These are phyloP conservation scores for Cinara cedri DNA, from an alignment of 2,888 invertebrate species.

Conservation along the genomic window DNA sequence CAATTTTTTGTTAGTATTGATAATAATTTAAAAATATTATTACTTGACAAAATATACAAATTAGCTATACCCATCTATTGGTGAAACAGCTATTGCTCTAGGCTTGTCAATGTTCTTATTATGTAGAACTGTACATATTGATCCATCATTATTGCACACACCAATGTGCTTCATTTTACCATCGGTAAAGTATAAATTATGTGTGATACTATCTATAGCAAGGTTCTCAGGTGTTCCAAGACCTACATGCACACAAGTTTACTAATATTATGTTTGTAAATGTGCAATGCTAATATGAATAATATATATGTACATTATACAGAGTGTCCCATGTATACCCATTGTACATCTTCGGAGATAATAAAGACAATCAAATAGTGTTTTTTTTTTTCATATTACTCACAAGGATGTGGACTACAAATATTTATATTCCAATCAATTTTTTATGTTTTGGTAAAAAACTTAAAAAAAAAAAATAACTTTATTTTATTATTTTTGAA, in stretches of 20 bases:
- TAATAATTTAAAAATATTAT: background rate
- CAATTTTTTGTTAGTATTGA: background rate
- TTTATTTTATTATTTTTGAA: too few species aligned
- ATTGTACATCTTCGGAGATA: too few species aligned
- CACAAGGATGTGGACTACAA: too few species aligned
- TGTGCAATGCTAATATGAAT: background rate
- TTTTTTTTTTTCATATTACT: too few species aligned
- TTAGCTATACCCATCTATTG: slow-evolving; percentile 69
- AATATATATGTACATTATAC: background rate
- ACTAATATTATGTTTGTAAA: background rate
- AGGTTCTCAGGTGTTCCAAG: slow-evolving; percentile 77
- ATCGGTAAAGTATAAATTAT: slow-evolving; percentile 84
- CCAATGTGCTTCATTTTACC: slow-evolving; percentile 73
- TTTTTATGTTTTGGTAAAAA: too few species aligned
- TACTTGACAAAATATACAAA: background rate
- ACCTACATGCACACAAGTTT: slow-evolving; percentile 63
- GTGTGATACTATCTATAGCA: slow-evolving; percentile 78
- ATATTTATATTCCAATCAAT: too few species aligned
- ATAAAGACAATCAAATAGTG: too few species aligned
- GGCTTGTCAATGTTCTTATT: slow-evolving; percentile 71
- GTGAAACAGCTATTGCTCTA: slow-evolving; percentile 74
- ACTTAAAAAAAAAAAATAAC: too few species aligned
- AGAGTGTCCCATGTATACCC: too few species aligned
- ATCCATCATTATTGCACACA: slow-evolving; percentile 74
- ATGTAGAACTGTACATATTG: slow-evolving; percentile 71